These are phyloP conservation scores for Allacma fusca DNA, from an alignment of 2,888 invertebrate genomes.

Conservation along the genomic window DNA sequence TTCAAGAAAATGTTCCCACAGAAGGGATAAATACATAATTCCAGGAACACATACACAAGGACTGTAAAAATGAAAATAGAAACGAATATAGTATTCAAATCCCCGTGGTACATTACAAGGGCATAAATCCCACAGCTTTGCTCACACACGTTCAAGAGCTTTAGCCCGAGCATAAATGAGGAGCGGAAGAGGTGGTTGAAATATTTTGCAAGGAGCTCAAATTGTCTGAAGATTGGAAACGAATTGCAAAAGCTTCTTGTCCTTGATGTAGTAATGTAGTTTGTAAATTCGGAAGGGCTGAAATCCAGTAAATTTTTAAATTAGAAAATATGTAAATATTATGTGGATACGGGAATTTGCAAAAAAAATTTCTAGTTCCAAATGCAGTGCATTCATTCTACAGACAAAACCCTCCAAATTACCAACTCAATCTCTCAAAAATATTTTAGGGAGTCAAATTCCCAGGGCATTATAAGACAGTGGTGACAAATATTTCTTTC, in stretches of 20 bases:
- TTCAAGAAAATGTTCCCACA: not conserved
- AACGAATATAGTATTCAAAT: not conserved
- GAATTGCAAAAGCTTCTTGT: not conserved
- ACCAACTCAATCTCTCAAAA: no score
- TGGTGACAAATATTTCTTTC: no score
- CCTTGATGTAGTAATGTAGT: not conserved
- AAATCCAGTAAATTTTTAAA: no score
- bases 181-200: not conserved
- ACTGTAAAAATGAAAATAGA: not conserved
- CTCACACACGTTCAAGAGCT: not conserved
- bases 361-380: no score
- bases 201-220: not conserved
- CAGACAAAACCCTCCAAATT: no score
- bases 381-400: no score
- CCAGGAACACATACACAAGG: not conserved
- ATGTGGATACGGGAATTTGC: no score
- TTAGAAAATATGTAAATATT: no score
- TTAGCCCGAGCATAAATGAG: not conserved
- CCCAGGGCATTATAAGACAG: no score
- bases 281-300: no score
- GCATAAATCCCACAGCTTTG: constrained; percentile 1
- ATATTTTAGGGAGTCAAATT: no score
- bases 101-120: not conserved
- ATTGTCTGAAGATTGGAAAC: not conserved
- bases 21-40: not conserved